Evolutionary conservation across 2,113 vertebrate genomes (phyloP).

Genomic region (Desmodus rotundus): DNA sequence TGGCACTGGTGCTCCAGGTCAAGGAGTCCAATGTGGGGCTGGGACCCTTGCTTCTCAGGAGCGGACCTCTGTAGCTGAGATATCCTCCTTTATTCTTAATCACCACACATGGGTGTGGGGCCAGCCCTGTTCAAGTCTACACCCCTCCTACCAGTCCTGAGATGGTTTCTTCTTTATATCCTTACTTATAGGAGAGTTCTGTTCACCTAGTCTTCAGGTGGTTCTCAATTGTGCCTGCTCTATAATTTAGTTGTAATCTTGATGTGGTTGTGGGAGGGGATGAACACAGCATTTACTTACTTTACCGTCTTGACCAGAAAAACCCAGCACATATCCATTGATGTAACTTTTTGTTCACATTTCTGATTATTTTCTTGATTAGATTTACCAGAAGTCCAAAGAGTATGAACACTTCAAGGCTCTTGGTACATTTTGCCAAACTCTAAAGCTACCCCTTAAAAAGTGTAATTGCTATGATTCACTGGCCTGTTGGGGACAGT

Average conservation of each 20-base stretch:
- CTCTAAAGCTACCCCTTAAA: neutral
- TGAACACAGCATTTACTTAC: neutral
- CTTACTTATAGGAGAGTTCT: neutral
- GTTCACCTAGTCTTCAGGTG: neutral
- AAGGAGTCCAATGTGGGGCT: neutral
- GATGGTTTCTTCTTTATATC: neutral
- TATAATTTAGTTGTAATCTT: neutral
- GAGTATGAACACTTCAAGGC: neutral
- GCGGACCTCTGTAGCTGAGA: neutral
- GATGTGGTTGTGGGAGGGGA: neutral
- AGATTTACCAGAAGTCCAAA: neutral
- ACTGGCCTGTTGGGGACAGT: accelerated
- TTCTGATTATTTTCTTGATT: neutral
- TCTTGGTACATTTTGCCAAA: neutral
- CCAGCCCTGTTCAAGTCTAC: neutral
- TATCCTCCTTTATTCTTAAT: neutral
- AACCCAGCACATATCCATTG: neutral
- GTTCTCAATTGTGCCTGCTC: neutral
- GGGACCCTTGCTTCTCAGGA: neutral
- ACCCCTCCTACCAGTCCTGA: neutral
- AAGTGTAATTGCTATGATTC: neutral
- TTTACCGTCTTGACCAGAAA: neutral
- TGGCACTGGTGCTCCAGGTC: neutral
- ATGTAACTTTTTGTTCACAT: neutral
- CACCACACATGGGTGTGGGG: neutral